Evolutionary conservation across 2,797 vertebrate genomes (phyloP).

Genomic region (Pristis pectinata): DNA sequence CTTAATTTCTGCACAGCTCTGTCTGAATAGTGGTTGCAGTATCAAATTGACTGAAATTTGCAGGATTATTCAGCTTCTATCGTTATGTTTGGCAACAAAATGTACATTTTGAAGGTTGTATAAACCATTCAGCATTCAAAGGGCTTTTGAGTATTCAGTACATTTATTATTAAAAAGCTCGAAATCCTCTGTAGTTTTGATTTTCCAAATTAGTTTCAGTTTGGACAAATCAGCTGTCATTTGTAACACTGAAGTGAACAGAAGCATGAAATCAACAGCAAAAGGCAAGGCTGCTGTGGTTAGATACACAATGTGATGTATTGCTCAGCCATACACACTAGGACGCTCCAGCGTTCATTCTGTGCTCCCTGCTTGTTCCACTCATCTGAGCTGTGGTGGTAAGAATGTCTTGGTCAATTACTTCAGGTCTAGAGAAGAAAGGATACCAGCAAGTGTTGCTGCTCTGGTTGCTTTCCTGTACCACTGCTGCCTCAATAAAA

Average conservation of each 20-base stretch:
- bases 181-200: slow-evolving; percentile 2
- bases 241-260: not conserved
- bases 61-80: not conserved
- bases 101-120: not conserved
- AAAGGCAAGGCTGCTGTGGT: not conserved
- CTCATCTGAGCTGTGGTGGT: not conserved
- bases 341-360: not conserved
- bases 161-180: not conserved
- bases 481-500: not conserved
- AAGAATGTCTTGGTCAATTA: not conserved
- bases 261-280: not conserved
- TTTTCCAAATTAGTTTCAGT: not conserved
- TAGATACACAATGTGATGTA: not conserved
- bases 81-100: not conserved
- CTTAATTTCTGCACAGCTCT: too few relatives aligned
- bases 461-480: not conserved
- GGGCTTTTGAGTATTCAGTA: not conserved
- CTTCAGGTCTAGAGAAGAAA: not conserved
- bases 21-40: too few relatives aligned
- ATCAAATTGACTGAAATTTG: not conserved
- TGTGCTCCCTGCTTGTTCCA: not conserved
- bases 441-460: not conserved
- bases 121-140: not conserved
- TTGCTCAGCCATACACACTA: not conserved
- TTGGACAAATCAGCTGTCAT: not conserved